Conservation (phyloP, 2,888 invertebrate species). For the Schizaphis graminum region DNA sequence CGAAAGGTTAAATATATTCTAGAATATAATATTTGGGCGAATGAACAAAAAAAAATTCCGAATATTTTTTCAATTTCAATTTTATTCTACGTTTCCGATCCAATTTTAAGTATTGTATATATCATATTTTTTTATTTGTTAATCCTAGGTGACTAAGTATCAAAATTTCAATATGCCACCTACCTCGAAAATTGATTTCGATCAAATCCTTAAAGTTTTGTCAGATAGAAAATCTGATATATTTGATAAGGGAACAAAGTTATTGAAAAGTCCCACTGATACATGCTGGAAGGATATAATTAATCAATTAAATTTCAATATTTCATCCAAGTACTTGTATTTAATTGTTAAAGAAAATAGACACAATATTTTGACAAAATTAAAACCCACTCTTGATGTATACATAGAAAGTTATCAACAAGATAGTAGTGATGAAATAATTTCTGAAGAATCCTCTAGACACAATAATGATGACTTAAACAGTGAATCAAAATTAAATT, state of each 20-base stretch:
- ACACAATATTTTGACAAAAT: too few species aligned
- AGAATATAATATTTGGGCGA: too few species aligned
- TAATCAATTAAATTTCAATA: background rate
- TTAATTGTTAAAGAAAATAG: conserved; percentile 13
- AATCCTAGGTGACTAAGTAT: background rate
- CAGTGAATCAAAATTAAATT: too few species aligned
- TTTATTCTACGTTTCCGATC: too few species aligned
- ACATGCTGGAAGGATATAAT: background rate
- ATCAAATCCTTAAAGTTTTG: background rate
- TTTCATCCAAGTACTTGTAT: background rate
- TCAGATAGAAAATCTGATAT: background rate
- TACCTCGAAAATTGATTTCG: conserved; percentile 7
- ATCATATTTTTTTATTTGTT: background rate
- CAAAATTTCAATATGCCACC: background rate
- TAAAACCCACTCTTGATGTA: too few species aligned
- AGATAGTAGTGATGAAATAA: too few species aligned
- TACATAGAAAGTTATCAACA: too few species aligned
- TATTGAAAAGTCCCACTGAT: background rate
- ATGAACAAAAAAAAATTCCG: too few species aligned
- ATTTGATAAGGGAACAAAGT: conserved; percentile 3
- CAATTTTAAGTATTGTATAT: background rate
- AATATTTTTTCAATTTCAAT: too few species aligned
- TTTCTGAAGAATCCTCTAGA: too few species aligned
- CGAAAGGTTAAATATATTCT: too few species aligned
- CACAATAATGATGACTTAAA: too few species aligned